These are phyloP conservation scores for Euplexia lucipara DNA, from an alignment of 2,888 invertebrate genomes.

Conservation along the genomic window DNA sequence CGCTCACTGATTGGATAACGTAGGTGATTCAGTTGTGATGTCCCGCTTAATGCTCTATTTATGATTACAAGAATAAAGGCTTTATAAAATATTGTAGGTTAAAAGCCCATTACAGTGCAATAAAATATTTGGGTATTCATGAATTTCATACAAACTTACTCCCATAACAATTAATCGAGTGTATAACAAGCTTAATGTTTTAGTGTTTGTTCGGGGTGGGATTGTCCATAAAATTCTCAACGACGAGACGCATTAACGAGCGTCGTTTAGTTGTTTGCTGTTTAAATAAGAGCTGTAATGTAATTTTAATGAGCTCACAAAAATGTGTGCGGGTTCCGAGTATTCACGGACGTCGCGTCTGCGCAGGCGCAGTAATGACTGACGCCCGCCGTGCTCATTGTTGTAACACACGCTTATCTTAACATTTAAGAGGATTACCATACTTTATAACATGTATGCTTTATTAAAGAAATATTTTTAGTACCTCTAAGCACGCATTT, in stretches of 20 bases:
- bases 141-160: constrained; percentile 48
- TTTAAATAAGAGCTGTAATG: constrained; percentile 89
- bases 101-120: constrained; percentile 32
- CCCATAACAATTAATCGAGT: constrained; percentile 57
- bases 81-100: constrained; percentile 18
- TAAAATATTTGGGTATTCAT: constrained; percentile 43
- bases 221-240: constrained; percentile 85
- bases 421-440: constrained; percentile 45
- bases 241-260: constrained; percentile 86
- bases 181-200: constrained; percentile 56
- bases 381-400: constrained; percentile 55
- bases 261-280: constrained; percentile 89
- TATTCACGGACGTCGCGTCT: constrained; percentile 64
- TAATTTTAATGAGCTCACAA: constrained; percentile 90
- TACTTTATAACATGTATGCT: constrained; percentile 38
- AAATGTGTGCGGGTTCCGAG: constrained; percentile 82
- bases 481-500: constrained; percentile 9
- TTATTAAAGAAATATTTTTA: constrained; percentile 35
- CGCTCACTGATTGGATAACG: neutral
- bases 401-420: constrained; percentile 56
- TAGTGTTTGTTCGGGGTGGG: constrained; percentile 68
- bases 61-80: neutral
- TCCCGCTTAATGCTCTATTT: neutral
- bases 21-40: neutral
- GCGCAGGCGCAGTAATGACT: constrained; percentile 68